Conservation (phyloP, 64 coral and sea anemone species). For the Montipora efflorescens region DNA sequence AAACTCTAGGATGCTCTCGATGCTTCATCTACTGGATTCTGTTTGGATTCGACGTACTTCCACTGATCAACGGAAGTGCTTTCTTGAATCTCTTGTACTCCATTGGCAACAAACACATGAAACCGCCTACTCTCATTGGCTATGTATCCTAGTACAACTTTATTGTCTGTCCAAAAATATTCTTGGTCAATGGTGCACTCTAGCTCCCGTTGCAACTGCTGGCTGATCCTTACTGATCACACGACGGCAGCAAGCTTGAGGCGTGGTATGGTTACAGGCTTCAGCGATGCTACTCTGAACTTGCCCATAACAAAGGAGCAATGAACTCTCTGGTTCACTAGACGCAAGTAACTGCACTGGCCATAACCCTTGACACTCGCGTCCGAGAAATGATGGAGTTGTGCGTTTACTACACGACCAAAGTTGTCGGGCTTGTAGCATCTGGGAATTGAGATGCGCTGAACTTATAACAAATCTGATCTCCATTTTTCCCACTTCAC, state of each 20-base stretch:
- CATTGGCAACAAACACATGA: constrained; percentile 3
- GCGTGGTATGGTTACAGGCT: constrained; percentile 17
- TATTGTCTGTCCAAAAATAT: no score
- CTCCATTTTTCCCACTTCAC: background rate
- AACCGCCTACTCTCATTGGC: background rate
- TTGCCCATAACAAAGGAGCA: constrained; percentile 42
- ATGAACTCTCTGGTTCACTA: background rate
- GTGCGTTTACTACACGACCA: background rate
- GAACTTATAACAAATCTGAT: background rate
- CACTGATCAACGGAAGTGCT: no score
- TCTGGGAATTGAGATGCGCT: background rate
- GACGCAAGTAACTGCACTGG: background rate
- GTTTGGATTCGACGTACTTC: no score
- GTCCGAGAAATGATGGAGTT: background rate
- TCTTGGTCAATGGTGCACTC: no score
- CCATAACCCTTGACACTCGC: background rate
- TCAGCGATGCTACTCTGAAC: constrained; percentile 29
- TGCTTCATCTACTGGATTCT: no score
- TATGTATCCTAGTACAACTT: background rate
- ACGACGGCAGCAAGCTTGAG: constrained; percentile 18
- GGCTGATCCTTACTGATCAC: background rate
- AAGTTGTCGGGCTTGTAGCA: background rate
- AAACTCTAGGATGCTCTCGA: background rate
- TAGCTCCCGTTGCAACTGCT: no score
- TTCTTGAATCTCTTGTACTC: background rate